Evolutionary conservation across 2,888 invertebrate species (phyloP).

Genomic region (Bibio marci): DNA sequence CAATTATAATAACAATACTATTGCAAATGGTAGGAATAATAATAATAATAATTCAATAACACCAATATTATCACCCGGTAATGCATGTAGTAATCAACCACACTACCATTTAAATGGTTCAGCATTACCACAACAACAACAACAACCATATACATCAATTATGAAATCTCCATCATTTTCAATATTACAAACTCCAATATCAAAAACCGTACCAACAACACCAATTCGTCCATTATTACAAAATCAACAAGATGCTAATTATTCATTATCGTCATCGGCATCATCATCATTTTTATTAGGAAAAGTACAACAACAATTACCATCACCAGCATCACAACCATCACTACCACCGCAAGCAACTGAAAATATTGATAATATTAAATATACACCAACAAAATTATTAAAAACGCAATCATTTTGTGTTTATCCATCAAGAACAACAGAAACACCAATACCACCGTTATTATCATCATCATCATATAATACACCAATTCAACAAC

Average conservation of each 20-base stretch:
- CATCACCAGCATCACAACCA: no score
- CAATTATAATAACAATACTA: no score
- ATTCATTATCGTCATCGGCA: no score
- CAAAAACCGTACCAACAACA: neutral
- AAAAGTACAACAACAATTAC: no score
- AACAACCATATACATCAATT: no score
- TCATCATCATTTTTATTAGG: no score
- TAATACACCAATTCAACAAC: constrained; percentile 30
- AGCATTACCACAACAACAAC: no score
- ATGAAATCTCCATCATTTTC: no score
- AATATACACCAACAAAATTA: constrained; percentile 19
- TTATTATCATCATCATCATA: constrained; percentile 17
- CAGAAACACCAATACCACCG: constrained; percentile 15
- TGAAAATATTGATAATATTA: neutral
- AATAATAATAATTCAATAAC: no score
- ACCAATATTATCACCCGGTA: no score
- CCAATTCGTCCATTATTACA: no score
- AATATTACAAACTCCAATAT: neutral
- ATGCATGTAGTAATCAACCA: constrained; percentile 15
- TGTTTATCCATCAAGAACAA: constrained; percentile 6
- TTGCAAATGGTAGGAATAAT: no score
- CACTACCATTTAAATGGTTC: constrained; percentile 18
- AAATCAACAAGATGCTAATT: neutral
- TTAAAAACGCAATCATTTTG: constrained; percentile 26
- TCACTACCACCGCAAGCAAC: neutral